A percentile compares a stretch with the other conserved stretches of the same genome.
Conservation (phyloP, 2,888 invertebrate species). For the Exocentrus adspersus region DNA sequence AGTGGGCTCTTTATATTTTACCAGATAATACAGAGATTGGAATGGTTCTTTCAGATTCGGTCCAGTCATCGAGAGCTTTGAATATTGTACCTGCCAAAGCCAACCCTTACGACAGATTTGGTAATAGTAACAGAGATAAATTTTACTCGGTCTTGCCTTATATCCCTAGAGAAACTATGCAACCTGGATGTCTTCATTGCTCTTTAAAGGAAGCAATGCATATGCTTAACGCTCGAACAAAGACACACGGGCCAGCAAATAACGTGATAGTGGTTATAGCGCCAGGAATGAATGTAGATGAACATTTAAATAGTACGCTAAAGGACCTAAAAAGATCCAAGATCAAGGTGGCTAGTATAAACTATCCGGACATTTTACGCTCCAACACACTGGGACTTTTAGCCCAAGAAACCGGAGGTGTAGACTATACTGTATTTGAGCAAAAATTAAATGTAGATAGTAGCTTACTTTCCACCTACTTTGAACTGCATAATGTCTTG, state of each 20-base stretch:
- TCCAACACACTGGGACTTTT: slow-evolving; percentile 63
- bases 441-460: slow-evolving; percentile 66
- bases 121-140: slow-evolving; percentile 49
- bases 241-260: slow-evolving; percentile 64
- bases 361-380: slow-evolving; percentile 65
- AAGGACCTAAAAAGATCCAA: slow-evolving; percentile 63
- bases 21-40: slow-evolving; percentile 67
- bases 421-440: slow-evolving; percentile 66
- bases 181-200: slow-evolving; percentile 65
- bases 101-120: slow-evolving; percentile 42
- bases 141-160: slow-evolving; percentile 64
- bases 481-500: slow-evolving; percentile 65
- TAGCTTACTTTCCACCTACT: slow-evolving; percentile 67
- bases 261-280: slow-evolving; percentile 68
- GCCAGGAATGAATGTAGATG: slow-evolving; percentile 65
- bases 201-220: slow-evolving; percentile 62
- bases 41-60: slow-evolving; percentile 64
- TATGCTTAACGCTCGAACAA: slow-evolving; percentile 64
- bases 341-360: slow-evolving; percentile 67
- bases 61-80: slow-evolving; percentile 58
- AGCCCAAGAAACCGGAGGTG: slow-evolving; percentile 63
- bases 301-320: slow-evolving; percentile 61
- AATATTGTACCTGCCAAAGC: slow-evolving; percentile 59
- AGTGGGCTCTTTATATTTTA: slow-evolving; percentile 69
- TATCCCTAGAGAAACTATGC: slow-evolving; percentile 65